phyloP scores from a whole-genome alignment of 2,113 vertebrate species.

The Hydrochoerus hydrochaeris region DNA sequence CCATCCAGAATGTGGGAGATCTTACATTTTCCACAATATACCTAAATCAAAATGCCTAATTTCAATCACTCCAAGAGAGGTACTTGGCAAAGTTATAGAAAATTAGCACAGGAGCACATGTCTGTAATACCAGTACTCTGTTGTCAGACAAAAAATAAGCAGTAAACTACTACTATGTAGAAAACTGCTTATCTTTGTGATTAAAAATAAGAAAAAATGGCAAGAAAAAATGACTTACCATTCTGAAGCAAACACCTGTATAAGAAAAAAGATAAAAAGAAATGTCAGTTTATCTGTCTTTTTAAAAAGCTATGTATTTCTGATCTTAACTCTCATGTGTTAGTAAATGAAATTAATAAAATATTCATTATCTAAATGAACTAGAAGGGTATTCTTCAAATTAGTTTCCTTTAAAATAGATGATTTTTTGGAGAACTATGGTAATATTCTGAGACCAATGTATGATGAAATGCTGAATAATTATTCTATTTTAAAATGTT shows the following conservation, averaged over 20 bases:
- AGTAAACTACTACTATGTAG: neutral
- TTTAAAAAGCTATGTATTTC: neutral
- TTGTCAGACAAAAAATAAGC: constrained; percentile 5
- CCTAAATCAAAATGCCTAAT: neutral
- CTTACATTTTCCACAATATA: neutral
- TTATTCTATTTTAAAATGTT: constrained; percentile 22
- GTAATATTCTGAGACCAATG: constrained; percentile 33
- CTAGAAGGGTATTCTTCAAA: neutral
- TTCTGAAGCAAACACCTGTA: constrained; percentile 96
- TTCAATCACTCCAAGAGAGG: neutral
- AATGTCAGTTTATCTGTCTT: neutral
- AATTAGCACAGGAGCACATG: neutral
- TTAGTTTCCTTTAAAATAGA: constrained; percentile 45
- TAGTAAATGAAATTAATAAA: constrained; percentile 50
- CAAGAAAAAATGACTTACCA: constrained; percentile 90
- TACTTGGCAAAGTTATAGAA: constrained; percentile 45
- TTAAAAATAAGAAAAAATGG: neutral
- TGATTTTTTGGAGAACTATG: constrained; percentile 37
- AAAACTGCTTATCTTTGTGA: constrained; percentile 14
- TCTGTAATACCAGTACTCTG: neutral
- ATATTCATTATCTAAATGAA: constrained; percentile 18
- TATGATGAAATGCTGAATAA: constrained; percentile 12
- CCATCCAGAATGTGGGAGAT: neutral
- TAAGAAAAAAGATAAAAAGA: constrained; percentile 70
- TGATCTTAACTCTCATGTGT: neutral